Base-by-base conservation (phyloP, 2,113 vertebrate genomes). In the Brachyhypopomus gauderio region DNA sequence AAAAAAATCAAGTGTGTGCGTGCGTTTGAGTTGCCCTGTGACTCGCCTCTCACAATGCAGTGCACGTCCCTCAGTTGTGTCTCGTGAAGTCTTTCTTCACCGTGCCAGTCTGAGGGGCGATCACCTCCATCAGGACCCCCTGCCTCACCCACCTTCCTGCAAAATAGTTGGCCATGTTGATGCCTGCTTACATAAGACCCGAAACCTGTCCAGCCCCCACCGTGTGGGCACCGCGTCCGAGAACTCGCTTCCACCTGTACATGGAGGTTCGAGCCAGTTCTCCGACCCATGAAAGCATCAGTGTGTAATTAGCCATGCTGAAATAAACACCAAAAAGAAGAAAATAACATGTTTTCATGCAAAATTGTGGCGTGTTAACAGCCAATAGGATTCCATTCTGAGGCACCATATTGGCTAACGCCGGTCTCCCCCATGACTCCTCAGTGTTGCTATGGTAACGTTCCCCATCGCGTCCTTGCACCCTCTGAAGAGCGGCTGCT, bases 81-180 rank as follows among this genome's bases (percentile, higher is more conserved):
- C 92, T 89, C 87, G 78, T 60, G 9, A 83, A 82, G 87, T 79
- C 85, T 71, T 12, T 81, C 71, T 84, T 86, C 76, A 60, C 88
- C 84, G 89, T 91, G 88, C 87, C 90, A 84, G 94, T 95, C 96
- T 97, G 95, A 95, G 95, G 96, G 96, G 96, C 93, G 96, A 98
- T 95, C 94, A 93, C 93, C 92, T 95, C 94, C 95, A 73, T 95
- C 92, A 94, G 95, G 95, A 95, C 92, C 90, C 89, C 89, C 3
- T 63, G 82, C 67, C 80, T 84, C 88, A 89, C 91, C 87, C 90
- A 87, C 90, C 88, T 75, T 86, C 86, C 88, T 81, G 87, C 81
- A 88, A 93, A 94, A 92, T 89, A 90, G 94, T 97, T 96, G 95
- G 96, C 97, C 96, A 96, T 96, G 95, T 95, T 90, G 95, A 95